phyloP scores from a whole-genome alignment of 2,797 vertebrate genomes.

The Tolypeutes matacus region DNA sequence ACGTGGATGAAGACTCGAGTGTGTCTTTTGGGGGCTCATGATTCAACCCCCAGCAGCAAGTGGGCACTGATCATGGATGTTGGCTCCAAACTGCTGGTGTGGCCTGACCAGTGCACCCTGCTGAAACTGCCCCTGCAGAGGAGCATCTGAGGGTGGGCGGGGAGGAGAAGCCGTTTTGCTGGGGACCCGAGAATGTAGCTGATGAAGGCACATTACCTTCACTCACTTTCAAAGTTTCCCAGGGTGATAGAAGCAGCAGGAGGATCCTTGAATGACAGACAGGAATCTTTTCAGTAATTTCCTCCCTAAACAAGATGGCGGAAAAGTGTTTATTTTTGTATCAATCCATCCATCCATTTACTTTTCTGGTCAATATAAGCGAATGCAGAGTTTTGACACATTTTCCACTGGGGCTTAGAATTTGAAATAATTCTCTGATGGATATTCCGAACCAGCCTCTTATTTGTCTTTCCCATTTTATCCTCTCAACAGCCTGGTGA shows the following conservation, averaged over 20 bases:
- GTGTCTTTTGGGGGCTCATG: too few relatives aligned
- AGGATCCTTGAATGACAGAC: background rate
- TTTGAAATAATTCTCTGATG: constrained; percentile 37
- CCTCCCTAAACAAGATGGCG: background rate
- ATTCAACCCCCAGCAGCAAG: too few relatives aligned
- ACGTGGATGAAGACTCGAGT: too few relatives aligned
- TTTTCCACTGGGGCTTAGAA: background rate
- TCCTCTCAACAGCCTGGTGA: background rate
- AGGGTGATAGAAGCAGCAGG: background rate
- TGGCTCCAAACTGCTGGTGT: background rate
- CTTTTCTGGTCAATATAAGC: background rate
- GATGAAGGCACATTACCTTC: background rate
- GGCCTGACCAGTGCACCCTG: background rate
- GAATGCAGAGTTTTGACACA: background rate
- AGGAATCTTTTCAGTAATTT: background rate
- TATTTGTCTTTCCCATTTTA: background rate
- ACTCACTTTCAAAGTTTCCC: background rate
- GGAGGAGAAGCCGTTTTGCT: background rate
- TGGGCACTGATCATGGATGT: background rate
- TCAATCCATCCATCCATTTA: background rate
- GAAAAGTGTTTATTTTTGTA: background rate
- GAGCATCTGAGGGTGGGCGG: too few relatives aligned
- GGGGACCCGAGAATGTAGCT: background rate
- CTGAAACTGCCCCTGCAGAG: background rate
- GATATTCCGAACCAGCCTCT: background rate